Evolutionary conservation across 2,113 vertebrate species (phyloP).

Genomic region (Dicerorhinus sumatrensis): DNA sequence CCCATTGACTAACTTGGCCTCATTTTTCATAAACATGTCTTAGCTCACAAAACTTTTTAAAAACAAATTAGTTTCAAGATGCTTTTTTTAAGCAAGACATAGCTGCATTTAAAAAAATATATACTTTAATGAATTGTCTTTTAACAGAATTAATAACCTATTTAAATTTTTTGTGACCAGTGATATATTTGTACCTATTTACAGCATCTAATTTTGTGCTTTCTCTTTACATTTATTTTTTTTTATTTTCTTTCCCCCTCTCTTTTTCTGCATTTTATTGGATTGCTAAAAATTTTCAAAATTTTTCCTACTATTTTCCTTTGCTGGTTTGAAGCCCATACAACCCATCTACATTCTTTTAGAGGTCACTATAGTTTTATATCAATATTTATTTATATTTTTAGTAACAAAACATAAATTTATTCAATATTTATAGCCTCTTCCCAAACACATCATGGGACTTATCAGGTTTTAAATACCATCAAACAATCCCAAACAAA

Average conservation of each 20-base stretch:
- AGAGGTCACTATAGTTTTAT: not conserved
- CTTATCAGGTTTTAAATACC: not conserved
- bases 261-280: not conserved
- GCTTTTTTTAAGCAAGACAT: not conserved
- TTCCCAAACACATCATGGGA: not conserved
- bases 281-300: not conserved
- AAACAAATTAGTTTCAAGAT: not conserved
- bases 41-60: not conserved
- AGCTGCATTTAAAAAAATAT: not conserved
- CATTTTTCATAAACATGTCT: not conserved
- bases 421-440: not conserved
- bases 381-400: not conserved
- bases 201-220: not conserved
- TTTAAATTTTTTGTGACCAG: not conserved
- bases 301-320: not conserved
- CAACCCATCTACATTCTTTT: not conserved
- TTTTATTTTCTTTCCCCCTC: not conserved
- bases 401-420: not conserved
- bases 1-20: not conserved
- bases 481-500: not conserved
- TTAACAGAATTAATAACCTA: not conserved
- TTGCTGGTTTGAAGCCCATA: not conserved
- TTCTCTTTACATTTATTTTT: not conserved
- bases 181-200: not conserved
- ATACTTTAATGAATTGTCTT: not conserved